Conservation (phyloP, 2,888 invertebrate species). For the Nemotelus pantherinus region DNA sequence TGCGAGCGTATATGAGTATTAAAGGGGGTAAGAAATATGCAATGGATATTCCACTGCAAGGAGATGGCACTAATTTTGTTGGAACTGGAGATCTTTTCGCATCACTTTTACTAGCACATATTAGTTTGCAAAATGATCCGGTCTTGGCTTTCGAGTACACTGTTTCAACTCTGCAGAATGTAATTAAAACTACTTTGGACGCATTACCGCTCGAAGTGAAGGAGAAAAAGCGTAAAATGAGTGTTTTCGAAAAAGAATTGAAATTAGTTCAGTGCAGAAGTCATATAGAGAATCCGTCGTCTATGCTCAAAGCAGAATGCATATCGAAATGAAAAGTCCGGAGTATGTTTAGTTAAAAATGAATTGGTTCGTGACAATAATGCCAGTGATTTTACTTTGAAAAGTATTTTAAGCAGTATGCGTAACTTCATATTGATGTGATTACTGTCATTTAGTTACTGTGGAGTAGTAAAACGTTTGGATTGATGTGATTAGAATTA, state of each 20-base stretch:
- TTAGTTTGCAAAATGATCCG: slow-evolving; percentile 73
- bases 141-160: slow-evolving; percentile 82
- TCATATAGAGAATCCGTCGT: slow-evolving; percentile 76
- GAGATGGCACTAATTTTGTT: slow-evolving; percentile 79
- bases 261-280: slow-evolving; percentile 84
- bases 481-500: too few species aligned
- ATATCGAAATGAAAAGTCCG: slow-evolving; percentile 1
- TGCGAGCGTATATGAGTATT: slow-evolving; percentile 79
- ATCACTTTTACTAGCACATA: slow-evolving; percentile 88
- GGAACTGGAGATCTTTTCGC: slow-evolving; percentile 97
- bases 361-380: neutral
- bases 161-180: slow-evolving; percentile 81
- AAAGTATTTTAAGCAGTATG: too few species aligned
- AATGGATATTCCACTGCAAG: slow-evolving; percentile 76
- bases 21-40: slow-evolving; percentile 59
- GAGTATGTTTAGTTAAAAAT: neutral
- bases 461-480: too few species aligned
- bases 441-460: too few species aligned
- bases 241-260: slow-evolving; percentile 73
- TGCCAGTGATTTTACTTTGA: neutral
- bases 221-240: slow-evolving; percentile 61
- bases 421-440: too few species aligned
- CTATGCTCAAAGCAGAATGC: slow-evolving; percentile 59
- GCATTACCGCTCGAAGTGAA: slow-evolving; percentile 60
- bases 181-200: slow-evolving; percentile 78